Evolutionary conservation across 2,113 vertebrate species (phyloP).

Genomic region (Pogonocichla stellata): DNA sequence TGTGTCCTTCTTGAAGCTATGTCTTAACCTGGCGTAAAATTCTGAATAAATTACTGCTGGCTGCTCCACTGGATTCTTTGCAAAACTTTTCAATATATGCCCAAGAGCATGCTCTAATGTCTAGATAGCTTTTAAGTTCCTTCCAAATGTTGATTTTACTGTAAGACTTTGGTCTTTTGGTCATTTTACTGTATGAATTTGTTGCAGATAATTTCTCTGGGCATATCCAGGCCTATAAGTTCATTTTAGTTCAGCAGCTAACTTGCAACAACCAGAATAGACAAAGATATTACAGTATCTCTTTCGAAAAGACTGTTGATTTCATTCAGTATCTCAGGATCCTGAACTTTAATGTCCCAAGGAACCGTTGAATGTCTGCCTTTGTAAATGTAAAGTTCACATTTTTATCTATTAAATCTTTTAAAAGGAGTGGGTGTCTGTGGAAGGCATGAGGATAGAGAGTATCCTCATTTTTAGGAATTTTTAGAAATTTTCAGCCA

Average conservation of each 20-base stretch:
- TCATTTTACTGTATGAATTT: not conserved
- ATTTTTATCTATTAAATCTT: not conserved
- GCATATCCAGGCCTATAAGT: not conserved
- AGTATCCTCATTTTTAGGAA: not conserved
- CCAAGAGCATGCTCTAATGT: not conserved
- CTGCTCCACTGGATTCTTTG: not conserved
- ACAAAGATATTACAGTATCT: constrained; percentile 1
- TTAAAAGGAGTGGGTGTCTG: not conserved
- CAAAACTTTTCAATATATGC: not conserved
- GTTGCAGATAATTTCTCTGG: not conserved
- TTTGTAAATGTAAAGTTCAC: not conserved
- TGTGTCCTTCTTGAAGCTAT: not conserved
- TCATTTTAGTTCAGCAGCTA: constrained; percentile 13
- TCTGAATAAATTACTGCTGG: not conserved
- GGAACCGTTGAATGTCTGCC: not conserved
- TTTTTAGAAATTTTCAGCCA: not conserved
- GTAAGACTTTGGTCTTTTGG: not conserved
- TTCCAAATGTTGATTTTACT: not conserved
- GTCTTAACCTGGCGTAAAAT: not conserved
- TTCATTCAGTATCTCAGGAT: not conserved
- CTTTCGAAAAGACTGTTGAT: not conserved
- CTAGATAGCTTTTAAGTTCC: not conserved
- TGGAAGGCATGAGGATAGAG: not conserved
- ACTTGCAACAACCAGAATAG: not conserved
- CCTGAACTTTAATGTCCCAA: not conserved